Conservation (phyloP, 2,113 vertebrate genomes). For the Otocyon megalotis region DNA sequence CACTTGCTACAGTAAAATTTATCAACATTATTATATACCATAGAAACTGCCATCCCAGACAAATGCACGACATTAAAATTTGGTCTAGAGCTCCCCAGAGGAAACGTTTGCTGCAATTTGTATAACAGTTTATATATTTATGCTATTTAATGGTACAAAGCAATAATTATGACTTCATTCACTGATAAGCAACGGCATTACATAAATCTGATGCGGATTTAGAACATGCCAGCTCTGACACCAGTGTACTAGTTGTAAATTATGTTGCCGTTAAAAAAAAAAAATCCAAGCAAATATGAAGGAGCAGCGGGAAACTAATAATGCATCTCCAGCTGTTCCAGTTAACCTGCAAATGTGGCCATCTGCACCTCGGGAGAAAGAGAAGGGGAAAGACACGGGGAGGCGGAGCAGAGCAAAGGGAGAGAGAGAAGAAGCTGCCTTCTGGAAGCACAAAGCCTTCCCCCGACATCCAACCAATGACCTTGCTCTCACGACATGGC, state of each 20-base stretch:
- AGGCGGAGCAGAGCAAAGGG: slow-evolving; percentile 76
- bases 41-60: slow-evolving; percentile 93
- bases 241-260: slow-evolving; percentile 92
- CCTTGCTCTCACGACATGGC: slow-evolving; percentile 89
- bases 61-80: slow-evolving; percentile 93
- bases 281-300: slow-evolving; percentile 97
- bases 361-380: slow-evolving; percentile 97
- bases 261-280: slow-evolving; percentile 92
- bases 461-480: slow-evolving; percentile 88
- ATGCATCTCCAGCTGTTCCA: slow-evolving; percentile 99
- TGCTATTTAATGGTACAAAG: slow-evolving; percentile 92
- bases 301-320: slow-evolving; percentile 99
- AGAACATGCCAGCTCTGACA: slow-evolving; percentile 90
- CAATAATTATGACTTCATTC: slow-evolving; percentile 92
- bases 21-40: slow-evolving; percentile 94
- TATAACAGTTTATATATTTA: slow-evolving; percentile 93
- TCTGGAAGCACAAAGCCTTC: slow-evolving; percentile 84
- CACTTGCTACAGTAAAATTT: slow-evolving; percentile 91
- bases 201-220: slow-evolving; percentile 90
- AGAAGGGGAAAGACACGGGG: slow-evolving; percentile 86
- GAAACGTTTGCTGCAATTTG: slow-evolving; percentile 89
- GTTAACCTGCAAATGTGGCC: slow-evolving; percentile 99
- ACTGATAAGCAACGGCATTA: slow-evolving; percentile 89
- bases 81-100: slow-evolving; percentile 92
- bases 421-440: slow-evolving; percentile 76